phyloP scores from a whole-genome alignment of 2,888 invertebrate genomes.

The Syritta pipiens region DNA sequence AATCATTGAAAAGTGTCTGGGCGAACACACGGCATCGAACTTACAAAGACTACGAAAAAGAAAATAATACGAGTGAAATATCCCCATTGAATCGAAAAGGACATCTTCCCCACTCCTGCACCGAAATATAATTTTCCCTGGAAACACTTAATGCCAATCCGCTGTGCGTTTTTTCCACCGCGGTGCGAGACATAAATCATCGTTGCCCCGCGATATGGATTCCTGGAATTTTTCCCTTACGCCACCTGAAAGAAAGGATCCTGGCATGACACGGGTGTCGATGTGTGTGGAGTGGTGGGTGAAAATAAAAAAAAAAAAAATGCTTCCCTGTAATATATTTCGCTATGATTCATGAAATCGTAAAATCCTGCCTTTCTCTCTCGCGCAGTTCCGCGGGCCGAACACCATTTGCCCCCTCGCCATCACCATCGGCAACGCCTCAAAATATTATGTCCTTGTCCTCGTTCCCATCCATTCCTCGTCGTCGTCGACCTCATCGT shows the following conservation, averaged over 20 bases:
- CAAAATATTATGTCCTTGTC: slow-evolving; percentile 1
- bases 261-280: background rate
- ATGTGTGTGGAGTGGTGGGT: background rate
- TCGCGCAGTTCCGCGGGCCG: slow-evolving; percentile 4
- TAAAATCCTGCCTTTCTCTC: slow-evolving; percentile 31
- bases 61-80: background rate
- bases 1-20: slow-evolving; percentile 3
- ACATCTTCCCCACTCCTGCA: background rate
- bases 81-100: slow-evolving; percentile 12
- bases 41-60: background rate
- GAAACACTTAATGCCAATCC: slow-evolving; percentile 48
- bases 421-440: slow-evolving; percentile 12
- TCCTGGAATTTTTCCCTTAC: slow-evolving; percentile 5
- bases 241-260: slow-evolving; percentile 23
- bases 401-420: background rate
- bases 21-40: background rate
- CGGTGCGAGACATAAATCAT: slow-evolving; percentile 49
- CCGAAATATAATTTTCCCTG: slow-evolving; percentile 7
- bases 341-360: slow-evolving; percentile 54
- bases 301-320: slow-evolving; percentile 3
- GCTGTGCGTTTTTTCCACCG: slow-evolving; percentile 23
- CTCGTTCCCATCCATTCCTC: background rate
- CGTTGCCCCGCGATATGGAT: background rate
- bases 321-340: slow-evolving; percentile 19
- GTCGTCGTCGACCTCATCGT: no score